These are phyloP conservation scores for Drosophila tsacasi DNA, from an alignment of 1,140 invertebrate genomes.

Conservation along the genomic window DNA sequence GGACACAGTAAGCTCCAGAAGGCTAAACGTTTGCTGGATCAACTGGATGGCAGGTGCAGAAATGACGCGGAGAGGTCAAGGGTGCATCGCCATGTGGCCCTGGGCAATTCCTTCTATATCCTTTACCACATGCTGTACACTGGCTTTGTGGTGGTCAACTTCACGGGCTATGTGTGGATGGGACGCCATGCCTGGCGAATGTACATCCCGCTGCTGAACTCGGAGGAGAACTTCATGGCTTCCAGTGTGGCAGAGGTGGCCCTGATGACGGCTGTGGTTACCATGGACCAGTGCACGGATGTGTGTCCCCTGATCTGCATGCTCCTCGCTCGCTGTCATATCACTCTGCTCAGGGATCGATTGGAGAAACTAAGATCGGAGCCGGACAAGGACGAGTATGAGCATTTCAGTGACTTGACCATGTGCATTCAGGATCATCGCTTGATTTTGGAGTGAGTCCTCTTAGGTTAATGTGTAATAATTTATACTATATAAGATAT, in stretches of 20 bases:
- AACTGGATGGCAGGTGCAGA: constrained; percentile 44
- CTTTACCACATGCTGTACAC: constrained; percentile 34
- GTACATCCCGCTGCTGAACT: constrained; percentile 50
- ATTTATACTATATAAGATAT: too few relatives aligned
- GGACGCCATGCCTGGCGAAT: constrained; percentile 48
- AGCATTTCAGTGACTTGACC: constrained; percentile 46
- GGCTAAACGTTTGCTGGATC: constrained; percentile 44
- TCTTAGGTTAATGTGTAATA: too few relatives aligned
- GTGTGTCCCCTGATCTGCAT: constrained; percentile 47
- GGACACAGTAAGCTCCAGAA: constrained; percentile 19
- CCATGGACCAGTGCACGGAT: constrained; percentile 53
- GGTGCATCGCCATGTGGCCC: constrained; percentile 38
- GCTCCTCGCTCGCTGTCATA: constrained; percentile 40
- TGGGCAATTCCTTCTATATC: constrained; percentile 30
- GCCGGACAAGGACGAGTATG: not conserved
- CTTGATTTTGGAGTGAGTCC: constrained; percentile 53
- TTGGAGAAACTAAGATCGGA: constrained; percentile 27
- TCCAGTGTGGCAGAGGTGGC: constrained; percentile 20
- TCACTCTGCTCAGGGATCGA: constrained; percentile 38
- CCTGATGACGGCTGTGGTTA: constrained; percentile 33
- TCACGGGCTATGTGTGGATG: not conserved
- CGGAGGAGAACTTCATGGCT: constrained; percentile 27
- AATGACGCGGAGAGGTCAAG: not conserved
- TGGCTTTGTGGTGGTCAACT: constrained; percentile 19
- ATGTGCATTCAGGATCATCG: constrained; percentile 59